phyloP scores from a whole-genome alignment of 2,113 vertebrate species.

The Platycercus adscitus region DNA sequence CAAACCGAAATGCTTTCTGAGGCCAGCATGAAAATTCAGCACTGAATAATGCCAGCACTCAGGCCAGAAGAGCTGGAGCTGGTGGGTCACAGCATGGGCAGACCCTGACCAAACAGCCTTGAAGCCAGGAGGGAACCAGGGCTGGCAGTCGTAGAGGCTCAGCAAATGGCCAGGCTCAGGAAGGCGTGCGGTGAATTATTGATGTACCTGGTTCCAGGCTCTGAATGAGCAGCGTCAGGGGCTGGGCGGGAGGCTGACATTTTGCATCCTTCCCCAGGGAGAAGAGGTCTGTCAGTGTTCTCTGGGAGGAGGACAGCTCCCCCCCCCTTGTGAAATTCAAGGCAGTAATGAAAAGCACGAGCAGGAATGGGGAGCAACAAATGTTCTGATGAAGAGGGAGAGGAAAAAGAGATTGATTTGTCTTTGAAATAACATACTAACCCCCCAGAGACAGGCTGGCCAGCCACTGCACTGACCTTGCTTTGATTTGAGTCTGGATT shows the following conservation, averaged over 20 bases:
- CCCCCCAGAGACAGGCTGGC: conserved; percentile 14
- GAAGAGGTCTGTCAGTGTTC: not conserved
- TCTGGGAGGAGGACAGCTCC: not conserved
- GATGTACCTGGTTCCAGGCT: conserved; percentile 42
- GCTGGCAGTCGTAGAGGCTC: not conserved
- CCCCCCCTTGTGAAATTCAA: not conserved
- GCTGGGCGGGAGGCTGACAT: conserved; percentile 24
- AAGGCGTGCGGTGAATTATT: conserved; percentile 50
- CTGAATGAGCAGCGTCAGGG: conserved; percentile 43
- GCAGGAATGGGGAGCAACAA: not conserved
- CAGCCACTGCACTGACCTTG: conserved; percentile 9
- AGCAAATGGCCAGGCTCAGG: not conserved
- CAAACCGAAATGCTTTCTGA: not conserved
- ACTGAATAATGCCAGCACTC: not conserved
- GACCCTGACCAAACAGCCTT: not conserved
- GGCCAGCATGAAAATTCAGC: not conserved
- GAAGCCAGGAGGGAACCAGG: not conserved
- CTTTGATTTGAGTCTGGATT: conserved; percentile 53
- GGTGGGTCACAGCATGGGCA: fast-evolving
- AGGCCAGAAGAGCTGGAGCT: not conserved
- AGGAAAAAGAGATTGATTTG: conserved; percentile 39
- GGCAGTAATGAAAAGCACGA: not conserved
- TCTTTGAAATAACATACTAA: conserved; percentile 51
- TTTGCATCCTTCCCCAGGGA: conserved; percentile 20
- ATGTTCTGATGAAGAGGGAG: not conserved